A percentile compares a stretch with the other conserved stretches of the same genome.
phyloP scores from a whole-genome alignment of 2,113 vertebrate species.

The Phoxinus phoxinus region DNA sequence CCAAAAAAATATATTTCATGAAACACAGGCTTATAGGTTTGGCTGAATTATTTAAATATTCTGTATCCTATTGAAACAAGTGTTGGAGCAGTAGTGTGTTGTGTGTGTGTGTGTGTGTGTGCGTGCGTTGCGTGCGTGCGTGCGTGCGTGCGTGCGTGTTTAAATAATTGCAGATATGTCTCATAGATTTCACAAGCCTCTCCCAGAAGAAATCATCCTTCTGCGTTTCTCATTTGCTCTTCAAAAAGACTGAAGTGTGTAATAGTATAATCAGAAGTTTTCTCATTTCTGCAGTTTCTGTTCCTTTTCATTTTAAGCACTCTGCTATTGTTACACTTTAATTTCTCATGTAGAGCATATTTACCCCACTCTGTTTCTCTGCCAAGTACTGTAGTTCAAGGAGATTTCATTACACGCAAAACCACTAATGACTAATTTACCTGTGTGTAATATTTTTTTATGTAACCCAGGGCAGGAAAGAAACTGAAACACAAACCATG shows the following conservation, averaged over 20 bases:
- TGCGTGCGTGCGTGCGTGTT: slow-evolving; percentile 21
- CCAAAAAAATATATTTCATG: background rate
- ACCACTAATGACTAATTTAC: background rate
- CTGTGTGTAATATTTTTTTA: background rate
- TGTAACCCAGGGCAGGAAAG: slow-evolving; percentile 2
- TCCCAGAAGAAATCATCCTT: slow-evolving; percentile 33
- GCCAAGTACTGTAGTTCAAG: background rate
- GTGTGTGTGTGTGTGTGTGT: background rate
- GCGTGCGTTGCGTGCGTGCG: background rate
- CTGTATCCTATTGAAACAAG: background rate
- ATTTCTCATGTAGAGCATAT: background rate
- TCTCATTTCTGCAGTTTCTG: slow-evolving; percentile 8
- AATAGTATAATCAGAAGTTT: slow-evolving; percentile 27
- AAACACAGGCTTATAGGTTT: background rate
- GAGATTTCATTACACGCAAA: background rate
- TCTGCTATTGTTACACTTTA: background rate
- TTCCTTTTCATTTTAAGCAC: slow-evolving; percentile 10
- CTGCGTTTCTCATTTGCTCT: slow-evolving; percentile 13
- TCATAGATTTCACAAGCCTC: slow-evolving; percentile 29
- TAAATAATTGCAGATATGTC: slow-evolving; percentile 40
- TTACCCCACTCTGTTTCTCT: background rate
- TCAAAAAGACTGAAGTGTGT: slow-evolving; percentile 31
- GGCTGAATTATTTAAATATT: background rate
- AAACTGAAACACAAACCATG: background rate
- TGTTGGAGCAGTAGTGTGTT: no score